phyloP scores from a whole-genome alignment of 2,113 vertebrate species.

The Patagioenas fasciata region DNA sequence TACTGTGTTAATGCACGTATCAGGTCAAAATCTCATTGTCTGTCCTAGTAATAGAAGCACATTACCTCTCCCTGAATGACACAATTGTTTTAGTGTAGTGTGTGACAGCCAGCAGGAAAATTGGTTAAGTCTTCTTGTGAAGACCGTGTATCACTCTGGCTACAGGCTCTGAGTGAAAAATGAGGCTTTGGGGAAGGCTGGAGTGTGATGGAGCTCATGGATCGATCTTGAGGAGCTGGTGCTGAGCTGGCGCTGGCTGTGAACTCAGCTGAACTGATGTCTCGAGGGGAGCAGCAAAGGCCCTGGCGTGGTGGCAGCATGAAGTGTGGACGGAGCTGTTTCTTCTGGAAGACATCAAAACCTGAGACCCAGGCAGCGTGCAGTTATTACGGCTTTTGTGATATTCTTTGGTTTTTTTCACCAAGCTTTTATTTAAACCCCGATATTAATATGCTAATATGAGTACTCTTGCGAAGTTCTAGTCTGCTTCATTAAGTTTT shows the following conservation, averaged over 20 bases:
- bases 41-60: not conserved
- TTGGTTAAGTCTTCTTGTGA: not conserved
- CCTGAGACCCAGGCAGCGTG: not conserved
- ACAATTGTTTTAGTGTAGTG: not conserved
- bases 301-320: fast-evolving
- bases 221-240: not conserved
- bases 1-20: not conserved
- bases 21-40: not conserved
- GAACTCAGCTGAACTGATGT: fast-evolving
- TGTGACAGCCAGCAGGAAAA: not conserved
- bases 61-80: not conserved
- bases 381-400: not conserved
- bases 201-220: fast-evolving
- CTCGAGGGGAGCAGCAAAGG: not conserved
- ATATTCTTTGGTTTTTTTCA: not conserved
- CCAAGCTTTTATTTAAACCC: not conserved
- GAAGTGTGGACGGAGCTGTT: not conserved
- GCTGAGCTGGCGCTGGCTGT: fast-evolving
- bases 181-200: not conserved
- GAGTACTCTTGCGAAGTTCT: not conserved
- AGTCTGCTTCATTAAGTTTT: not conserved
- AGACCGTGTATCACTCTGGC: not conserved
- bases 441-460: not conserved
- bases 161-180: not conserved
- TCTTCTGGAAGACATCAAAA: not conserved